phyloP scores from a whole-genome alignment of 1,140 invertebrate species.

The Caenorhabditis brenneri region DNA sequence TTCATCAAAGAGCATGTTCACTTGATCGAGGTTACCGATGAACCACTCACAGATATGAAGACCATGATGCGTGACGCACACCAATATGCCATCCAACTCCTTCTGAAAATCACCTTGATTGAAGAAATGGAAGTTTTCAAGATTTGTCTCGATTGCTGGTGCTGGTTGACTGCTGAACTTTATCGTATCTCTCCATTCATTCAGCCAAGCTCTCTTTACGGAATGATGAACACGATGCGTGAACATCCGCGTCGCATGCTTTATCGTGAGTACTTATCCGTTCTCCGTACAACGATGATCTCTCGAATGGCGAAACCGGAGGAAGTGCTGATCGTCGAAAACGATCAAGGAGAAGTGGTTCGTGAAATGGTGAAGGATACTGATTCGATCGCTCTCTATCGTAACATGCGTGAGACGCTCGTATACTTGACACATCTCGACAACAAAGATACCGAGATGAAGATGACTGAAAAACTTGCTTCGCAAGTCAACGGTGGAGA shows the following conservation, averaged over 20 bases:
- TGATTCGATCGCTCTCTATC: slow-evolving; percentile 98
- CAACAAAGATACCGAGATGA: slow-evolving; percentile 92
- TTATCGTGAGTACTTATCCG: slow-evolving; percentile 78
- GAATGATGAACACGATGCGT: neutral
- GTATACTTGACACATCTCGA: slow-evolving; percentile 99
- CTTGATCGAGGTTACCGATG: slow-evolving; percentile 60
- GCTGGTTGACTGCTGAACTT: slow-evolving; percentile 85
- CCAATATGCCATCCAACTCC: slow-evolving; percentile 79
- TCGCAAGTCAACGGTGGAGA: slow-evolving; percentile 98
- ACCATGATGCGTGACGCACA: neutral
- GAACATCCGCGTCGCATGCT: slow-evolving; percentile 36
- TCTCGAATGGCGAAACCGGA: slow-evolving; percentile 99
- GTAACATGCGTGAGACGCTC: slow-evolving; percentile 84
- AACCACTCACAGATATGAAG: slow-evolving; percentile 23
- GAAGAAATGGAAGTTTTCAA: slow-evolving; percentile 99
- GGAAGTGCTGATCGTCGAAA: slow-evolving; percentile 99
- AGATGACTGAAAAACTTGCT: slow-evolving; percentile 98
- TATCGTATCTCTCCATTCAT: slow-evolving; percentile 78
- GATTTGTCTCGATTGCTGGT: slow-evolving; percentile 96
- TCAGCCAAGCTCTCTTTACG: slow-evolving; percentile 58
- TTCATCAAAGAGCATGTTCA: slow-evolving; percentile 93
- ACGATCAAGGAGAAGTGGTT: slow-evolving; percentile 99
- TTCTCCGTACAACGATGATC: slow-evolving; percentile 97
- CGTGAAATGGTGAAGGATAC: slow-evolving; percentile 99
- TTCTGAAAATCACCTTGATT: slow-evolving; percentile 95